Base-by-base conservation (phyloP, 30 jellyfish, hydroid and myxozoan species). In the Hydractinia symbiolongicarpus region DNA sequence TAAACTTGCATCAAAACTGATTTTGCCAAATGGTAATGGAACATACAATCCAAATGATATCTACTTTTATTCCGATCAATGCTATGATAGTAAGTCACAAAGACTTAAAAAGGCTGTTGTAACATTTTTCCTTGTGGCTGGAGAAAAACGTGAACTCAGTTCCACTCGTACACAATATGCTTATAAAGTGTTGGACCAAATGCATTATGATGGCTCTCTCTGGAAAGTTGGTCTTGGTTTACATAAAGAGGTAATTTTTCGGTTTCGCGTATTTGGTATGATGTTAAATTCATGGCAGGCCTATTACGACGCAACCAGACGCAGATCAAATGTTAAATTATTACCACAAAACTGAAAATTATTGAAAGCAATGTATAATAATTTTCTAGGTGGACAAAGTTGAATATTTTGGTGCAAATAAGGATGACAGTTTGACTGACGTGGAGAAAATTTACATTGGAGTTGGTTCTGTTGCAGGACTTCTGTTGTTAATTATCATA, bases 141-240 rank as follows among this genome's bases (percentile, higher is more conserved):
- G 51, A 30, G 80, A 53, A 8, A 9, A 30, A 8, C 40, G 9
- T 7, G 13, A 71, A 19, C 77, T 77, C 17, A 90, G 81, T 76
- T 30, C n/a, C 14, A 81, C 81, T 44, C 77, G 78, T 30, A 88
- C 96, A 4, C 62, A 10, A 5, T 84, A 87, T 62, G 84, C 84
- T 50, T 68, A 55, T 81, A 78, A 55, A 71, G 79, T 88, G 30
- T 62, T 88, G 19, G 19, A 72, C 44, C 96, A 88, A 55, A 73
- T 79, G 54, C 55, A 77, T 53, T 79, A 57, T 9, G 96, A 88
- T 82, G 94, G 94, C 9, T 81, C 96, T 50, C 83, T 94, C 9
- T 79, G 96, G 94, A 75, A 89, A 19, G 81, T 88, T 54, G 72
- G 94, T 30, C 88, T 89, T 15, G 84, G 91, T 5, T 72, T 88